Evolutionary conservation across 1,140 invertebrate species (phyloP), one percentile per base, ranked within the genome.

Genomic region (Caenorhabditis tropicalis): DNA sequence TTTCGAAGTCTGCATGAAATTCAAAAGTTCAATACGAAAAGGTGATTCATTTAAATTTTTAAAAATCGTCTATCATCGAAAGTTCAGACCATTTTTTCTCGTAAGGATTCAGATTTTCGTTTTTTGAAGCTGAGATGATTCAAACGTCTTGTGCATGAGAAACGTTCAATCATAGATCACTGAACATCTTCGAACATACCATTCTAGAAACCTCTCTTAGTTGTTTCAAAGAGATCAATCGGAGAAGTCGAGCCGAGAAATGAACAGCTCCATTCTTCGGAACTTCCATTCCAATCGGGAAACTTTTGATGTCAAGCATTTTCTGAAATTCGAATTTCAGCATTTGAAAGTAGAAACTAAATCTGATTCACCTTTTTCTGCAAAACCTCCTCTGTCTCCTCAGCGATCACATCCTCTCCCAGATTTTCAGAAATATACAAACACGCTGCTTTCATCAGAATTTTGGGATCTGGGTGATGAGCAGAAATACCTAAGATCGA

Each of bases 211-310:
- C 53, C 12, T 36, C 49, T 58, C 53, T 58, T 16, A 82, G 27
- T 15, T 58, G 49, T 21, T 29, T 21, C 21, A 82, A 43, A 5
- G 31, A 56, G 9, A 82, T 53, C 0, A 82, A 31, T 21, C 81
- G 51, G 15, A 82, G 31, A 2, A 82, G 27, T 12, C 81, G 81
- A 39, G 81, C 81, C 53, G 81, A 51, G 19, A 81, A 81, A 56
- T 81, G 46, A 15, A 15, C 65, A n/a, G 65, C 65, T 4, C 65
- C 65, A 46, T 74, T 74, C n/a, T 74, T 74, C n/a, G 65, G 33
- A 21, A 24, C 65, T 24, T 46, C 36, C 65, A 74, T 74, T 74
- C 65, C 65, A 2, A 74, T 74, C 1, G 65, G 65, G 19, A 74
- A 74, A 4, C 21, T 36, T 4, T 74, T 74, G 65, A 74, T 74